phyloP scores from a whole-genome alignment of 1,140 invertebrate genomes.

The Brachionus sp. region DNA sequence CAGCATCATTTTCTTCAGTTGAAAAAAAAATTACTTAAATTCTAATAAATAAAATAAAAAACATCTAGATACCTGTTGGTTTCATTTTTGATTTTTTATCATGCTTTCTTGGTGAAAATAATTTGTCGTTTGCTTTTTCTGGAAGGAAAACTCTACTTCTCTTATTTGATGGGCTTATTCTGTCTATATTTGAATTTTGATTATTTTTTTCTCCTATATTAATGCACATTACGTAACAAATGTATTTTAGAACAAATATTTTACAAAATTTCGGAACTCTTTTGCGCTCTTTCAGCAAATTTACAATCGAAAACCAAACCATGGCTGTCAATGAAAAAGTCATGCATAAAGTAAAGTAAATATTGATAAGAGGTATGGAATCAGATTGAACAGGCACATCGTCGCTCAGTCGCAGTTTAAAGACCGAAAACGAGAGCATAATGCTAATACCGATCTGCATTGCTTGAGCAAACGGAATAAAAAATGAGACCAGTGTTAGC shows the following conservation, averaged over 20 bases:
- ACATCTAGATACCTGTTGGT: not conserved
- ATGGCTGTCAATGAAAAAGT: slow-evolving; percentile 43
- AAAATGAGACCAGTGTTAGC: slow-evolving; percentile 43
- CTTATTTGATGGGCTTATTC: not conserved
- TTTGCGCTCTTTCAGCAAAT: slow-evolving; percentile 31
- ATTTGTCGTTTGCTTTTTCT: not conserved
- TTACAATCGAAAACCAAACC: slow-evolving; percentile 35
- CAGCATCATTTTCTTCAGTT: not conserved
- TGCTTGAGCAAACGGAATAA: slow-evolving; percentile 45
- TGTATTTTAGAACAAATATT: not conserved
- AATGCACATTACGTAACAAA: slow-evolving; percentile 27
- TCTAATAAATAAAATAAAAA: not conserved
- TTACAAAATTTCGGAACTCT: not conserved
- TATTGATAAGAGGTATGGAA: slow-evolving; percentile 19
- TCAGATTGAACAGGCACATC: slow-evolving; percentile 42
- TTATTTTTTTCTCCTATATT: not conserved
- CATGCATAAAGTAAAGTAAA: slow-evolving; percentile 46
- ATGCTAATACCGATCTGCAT: slow-evolving; percentile 47
- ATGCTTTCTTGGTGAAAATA: not conserved
- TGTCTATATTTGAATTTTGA: not conserved
- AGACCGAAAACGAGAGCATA: slow-evolving; percentile 43
- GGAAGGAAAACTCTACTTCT: not conserved
- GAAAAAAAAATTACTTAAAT: not conserved
- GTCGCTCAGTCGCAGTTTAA: slow-evolving; percentile 13
- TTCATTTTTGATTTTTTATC: not conserved